These are phyloP conservation scores for Aphelenchoides fujianensis DNA, from an alignment of 1,140 invertebrate species.

Conservation along the genomic window DNA sequence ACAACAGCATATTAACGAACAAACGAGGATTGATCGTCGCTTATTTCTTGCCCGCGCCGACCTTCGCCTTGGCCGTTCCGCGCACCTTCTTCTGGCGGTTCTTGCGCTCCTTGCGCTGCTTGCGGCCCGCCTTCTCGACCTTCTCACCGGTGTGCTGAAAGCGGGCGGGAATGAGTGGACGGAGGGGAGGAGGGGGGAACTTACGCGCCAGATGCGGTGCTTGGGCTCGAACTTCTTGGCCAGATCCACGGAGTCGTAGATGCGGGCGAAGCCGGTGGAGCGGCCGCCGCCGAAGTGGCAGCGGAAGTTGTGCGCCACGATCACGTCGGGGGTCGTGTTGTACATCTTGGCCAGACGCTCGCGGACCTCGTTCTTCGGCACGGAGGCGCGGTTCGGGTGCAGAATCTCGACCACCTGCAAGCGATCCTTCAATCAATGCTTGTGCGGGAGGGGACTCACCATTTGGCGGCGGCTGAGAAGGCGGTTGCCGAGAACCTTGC, in stretches of 20 bases:
- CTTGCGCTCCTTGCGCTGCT: conserved; percentile 98
- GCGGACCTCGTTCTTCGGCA: conserved; percentile 91
- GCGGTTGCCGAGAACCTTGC: conserved; percentile 98
- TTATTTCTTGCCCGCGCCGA: conserved; percentile 75
- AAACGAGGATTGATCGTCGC: conserved; percentile 19
- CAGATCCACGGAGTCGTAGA: conserved; percentile 93
- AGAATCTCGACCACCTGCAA: conserved; percentile 83
- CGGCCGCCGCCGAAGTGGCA: conserved; percentile 98
- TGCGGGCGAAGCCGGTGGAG: conserved; percentile 90
- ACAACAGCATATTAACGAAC: conserved; percentile 7
- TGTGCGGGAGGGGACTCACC: conserved; percentile 72
- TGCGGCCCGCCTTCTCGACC: conserved; percentile 79
- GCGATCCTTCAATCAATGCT: neutral
- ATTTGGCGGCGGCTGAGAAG: conserved; percentile 95
- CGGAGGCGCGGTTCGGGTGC: conserved; percentile 87
- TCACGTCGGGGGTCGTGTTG: conserved; percentile 92
- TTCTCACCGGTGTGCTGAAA: conserved; percentile 81
- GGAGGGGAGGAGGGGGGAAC: conserved; percentile 32
- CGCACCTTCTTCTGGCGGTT: conserved; percentile 99
- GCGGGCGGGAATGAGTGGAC: conserved; percentile 53
- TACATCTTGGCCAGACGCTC: conserved; percentile 97
- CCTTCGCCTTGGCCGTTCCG: conserved; percentile 93
- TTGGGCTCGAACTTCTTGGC: conserved; percentile 99
- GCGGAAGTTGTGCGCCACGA: conserved; percentile 94
- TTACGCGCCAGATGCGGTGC: conserved; percentile 76